These are phyloP conservation scores for Teleopsis dalmanni DNA, from an alignment of 1,140 invertebrate species.

Conservation along the genomic window DNA sequence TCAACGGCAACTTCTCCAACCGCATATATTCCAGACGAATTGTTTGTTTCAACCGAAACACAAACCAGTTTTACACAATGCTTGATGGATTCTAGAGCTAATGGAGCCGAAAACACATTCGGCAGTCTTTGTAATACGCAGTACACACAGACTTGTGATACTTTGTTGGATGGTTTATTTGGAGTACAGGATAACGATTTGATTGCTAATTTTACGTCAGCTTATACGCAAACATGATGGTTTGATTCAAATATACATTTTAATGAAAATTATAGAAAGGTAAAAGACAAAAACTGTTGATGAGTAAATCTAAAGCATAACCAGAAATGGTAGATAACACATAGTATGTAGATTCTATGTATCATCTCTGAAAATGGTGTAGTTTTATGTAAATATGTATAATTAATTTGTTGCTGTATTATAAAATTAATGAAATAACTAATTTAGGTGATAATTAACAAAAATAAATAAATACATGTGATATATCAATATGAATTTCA, in stretches of 20 bases:
- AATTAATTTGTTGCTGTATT: too few relatives aligned
- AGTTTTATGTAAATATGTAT: too few relatives aligned
- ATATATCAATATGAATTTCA: too few relatives aligned
- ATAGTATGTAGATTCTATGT: too few relatives aligned
- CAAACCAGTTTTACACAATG: slow-evolving; percentile 36
- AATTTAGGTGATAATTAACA: too few relatives aligned
- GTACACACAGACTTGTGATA: slow-evolving; percentile 16
- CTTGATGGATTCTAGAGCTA: slow-evolving; percentile 12
- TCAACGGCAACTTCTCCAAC: background rate
- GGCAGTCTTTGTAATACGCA: slow-evolving; percentile 13
- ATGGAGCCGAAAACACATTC: slow-evolving; percentile 1
- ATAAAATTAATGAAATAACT: too few relatives aligned
- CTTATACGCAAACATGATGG: slow-evolving; percentile 20
- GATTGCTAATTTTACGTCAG: slow-evolving; percentile 15
- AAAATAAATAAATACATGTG: too few relatives aligned
- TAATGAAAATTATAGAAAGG: background rate
- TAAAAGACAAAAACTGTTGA: too few relatives aligned
- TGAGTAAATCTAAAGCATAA: too few relatives aligned
- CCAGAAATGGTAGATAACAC: too few relatives aligned
- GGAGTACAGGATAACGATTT: slow-evolving; percentile 16
- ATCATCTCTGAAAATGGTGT: too few relatives aligned
- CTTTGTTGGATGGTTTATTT: slow-evolving; percentile 14
- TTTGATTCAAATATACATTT: slow-evolving; percentile 11
- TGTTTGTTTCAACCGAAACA: slow-evolving; percentile 45
- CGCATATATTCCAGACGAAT: slow-evolving; percentile 24